Evolutionary conservation across 2,113 vertebrate species (phyloP).

Genomic region (Callospermophilus lateralis): DNA sequence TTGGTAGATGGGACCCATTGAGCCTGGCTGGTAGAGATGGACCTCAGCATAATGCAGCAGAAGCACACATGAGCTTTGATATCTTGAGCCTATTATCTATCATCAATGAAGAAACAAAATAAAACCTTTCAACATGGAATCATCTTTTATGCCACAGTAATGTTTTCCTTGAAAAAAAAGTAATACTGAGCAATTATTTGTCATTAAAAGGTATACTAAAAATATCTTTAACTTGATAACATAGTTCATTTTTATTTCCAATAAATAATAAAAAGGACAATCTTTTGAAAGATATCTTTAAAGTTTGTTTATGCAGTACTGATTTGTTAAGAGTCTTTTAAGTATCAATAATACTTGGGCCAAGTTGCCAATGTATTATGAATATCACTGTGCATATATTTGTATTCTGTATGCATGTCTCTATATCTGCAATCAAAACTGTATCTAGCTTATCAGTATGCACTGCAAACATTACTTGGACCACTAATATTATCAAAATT

Average conservation of each 20-base stretch:
- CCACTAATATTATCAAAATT: conserved; percentile 70
- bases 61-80: neutral
- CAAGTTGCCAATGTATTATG: neutral
- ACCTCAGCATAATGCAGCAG: neutral
- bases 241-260: conserved; percentile 54
- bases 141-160: neutral
- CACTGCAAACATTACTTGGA: conserved; percentile 72
- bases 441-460: neutral
- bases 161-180: conserved; percentile 35
- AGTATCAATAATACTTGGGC: neutral
- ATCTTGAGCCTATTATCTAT: neutral
- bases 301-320: conserved; percentile 26
- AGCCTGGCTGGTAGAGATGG: neutral
- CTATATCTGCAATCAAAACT: conserved; percentile 53
- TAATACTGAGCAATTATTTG: conserved; percentile 33
- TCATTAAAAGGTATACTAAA: neutral
- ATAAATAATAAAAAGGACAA: conserved; percentile 30
- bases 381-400: neutral
- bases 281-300: conserved; percentile 59
- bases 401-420: neutral
- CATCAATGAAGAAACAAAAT: conserved; percentile 27
- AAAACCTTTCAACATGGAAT: conserved; percentile 21
- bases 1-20: neutral
- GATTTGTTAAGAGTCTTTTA: conserved; percentile 56
- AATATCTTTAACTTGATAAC: conserved; percentile 41